Percentiles rank a stretch among this genome's conserved stretches.
phyloP scores from a whole-genome alignment of 64 coral and sea anemone genomes.

The Dendrophyllia cribrosa region DNA sequence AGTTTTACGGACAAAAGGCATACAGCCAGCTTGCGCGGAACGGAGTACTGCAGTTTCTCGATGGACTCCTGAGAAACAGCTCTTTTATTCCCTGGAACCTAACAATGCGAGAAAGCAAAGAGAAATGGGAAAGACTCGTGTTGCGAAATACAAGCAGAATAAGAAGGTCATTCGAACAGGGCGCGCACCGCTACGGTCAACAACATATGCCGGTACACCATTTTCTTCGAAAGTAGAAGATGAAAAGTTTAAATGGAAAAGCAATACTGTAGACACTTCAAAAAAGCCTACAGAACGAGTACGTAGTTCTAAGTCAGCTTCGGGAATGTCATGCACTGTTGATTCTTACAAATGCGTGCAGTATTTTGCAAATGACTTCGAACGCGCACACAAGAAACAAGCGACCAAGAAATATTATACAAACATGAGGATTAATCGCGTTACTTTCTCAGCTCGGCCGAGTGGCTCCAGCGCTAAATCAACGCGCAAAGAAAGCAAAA shows the following conservation, averaged over 20 bases:
- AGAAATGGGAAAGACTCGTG: not conserved
- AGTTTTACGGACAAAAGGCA: not conserved
- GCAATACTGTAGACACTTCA: no score
- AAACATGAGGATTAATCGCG: slow-evolving; percentile 55
- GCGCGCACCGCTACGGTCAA: slow-evolving; percentile 6
- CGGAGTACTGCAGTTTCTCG: not conserved
- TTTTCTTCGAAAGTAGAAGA: not conserved
- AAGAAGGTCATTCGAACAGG: not conserved
- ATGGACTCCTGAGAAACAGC: not conserved
- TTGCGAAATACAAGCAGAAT: not conserved
- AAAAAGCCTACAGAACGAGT: not conserved
- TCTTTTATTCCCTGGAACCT: not conserved
- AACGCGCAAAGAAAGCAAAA: slow-evolving; percentile 5
- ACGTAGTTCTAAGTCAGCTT: slow-evolving; percentile 12
- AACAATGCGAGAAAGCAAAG: not conserved
- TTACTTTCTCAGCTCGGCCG: slow-evolving; percentile 58
- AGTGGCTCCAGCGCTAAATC: not conserved
- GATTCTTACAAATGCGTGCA: slow-evolving; percentile 10
- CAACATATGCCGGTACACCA: not conserved
- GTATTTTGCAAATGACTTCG: slow-evolving; percentile 25
- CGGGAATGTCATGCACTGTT: not conserved
- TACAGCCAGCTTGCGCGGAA: not conserved
- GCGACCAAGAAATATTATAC: slow-evolving; percentile 16
- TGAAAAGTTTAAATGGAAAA: not conserved
- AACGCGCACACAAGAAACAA: not conserved